Evolutionary conservation across 2,888 invertebrate species (phyloP).

Genomic region (Charanyca ferruginea): DNA sequence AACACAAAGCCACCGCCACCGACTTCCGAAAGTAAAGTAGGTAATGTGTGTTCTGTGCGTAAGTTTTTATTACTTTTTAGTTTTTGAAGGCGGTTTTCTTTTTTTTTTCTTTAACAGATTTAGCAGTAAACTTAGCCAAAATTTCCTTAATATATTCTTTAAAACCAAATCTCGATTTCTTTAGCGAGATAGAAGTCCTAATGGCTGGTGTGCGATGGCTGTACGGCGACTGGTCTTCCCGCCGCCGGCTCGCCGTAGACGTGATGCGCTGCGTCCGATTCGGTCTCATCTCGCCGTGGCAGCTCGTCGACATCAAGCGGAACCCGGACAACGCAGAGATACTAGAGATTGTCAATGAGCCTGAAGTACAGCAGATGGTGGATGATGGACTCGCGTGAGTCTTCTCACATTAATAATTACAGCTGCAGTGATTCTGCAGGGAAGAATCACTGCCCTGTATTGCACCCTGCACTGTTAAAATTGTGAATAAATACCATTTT

Average conservation of each 20-base stretch:
- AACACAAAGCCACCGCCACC: no score
- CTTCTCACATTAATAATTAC: not conserved
- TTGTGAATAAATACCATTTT: not conserved
- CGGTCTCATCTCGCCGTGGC: constrained; percentile 95
- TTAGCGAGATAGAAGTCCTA: constrained; percentile 93
- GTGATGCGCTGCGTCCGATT: constrained; percentile 94
- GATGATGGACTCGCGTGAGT: constrained; percentile 95
- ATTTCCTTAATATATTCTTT: no score
- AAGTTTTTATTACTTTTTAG: no score
- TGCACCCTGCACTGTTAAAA: no score
- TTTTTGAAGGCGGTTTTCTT: no score
- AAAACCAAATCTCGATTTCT: not conserved
- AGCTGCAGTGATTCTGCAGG: not conserved
- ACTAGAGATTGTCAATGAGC: constrained; percentile 92
- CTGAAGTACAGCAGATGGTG: constrained; percentile 94
- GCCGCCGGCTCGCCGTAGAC: constrained; percentile 90
- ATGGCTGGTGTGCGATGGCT: constrained; percentile 96
- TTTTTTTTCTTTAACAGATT: no score
- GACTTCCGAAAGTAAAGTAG: no score
- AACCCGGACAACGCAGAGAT: constrained; percentile 94
- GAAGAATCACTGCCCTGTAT: no score
- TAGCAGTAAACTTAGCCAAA: no score
- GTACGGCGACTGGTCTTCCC: constrained; percentile 93
- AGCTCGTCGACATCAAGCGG: constrained; percentile 94
- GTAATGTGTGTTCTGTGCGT: no score